Evolutionary conservation across 2,113 vertebrate genomes (phyloP), one percentile per base, ranked within the genome.

Genomic region (Platysteira castanea): DNA sequence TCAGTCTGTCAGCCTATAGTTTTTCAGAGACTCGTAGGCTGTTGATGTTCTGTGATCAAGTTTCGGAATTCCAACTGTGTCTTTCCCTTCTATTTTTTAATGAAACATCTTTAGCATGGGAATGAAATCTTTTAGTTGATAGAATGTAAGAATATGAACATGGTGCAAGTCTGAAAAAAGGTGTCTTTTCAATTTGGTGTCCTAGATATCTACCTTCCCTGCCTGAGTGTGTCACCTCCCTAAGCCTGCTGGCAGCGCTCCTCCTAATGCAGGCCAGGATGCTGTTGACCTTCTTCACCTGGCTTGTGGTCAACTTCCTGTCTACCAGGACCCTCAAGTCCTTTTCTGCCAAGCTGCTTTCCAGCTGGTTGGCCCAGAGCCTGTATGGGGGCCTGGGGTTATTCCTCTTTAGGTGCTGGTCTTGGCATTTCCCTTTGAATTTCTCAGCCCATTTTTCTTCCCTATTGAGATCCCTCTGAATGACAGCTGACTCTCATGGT

Each of bases 341-440:
- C 9, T 65, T 68, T 85, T 26, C 28, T 95, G 41, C 33, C 22
- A 46, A 50, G 41, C 21, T 78, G 16, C 24, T 82, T 73, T 76
- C 37, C 30, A 61, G 19, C 20, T 76, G 47, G 3, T 71, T 6
- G 3, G 16, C 53, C 20, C 27, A 28, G 41, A 17, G 46, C 44
- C 24, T 69, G 3, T 60, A 12, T 0, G 0, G 9, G n/a, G 20
- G 9, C 28, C 10, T 78, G 28, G 13, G 14, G 2, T 78, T 82
- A 22, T 50, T 84, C 17, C 15, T 59, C 6, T 24, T 37, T 44
- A 24, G 11, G 4, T 54, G 22, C 60, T 86, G 33, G 14, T 69
- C 46, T 84, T 82, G 28, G 16, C 44, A 41, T 82, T 86, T 86
- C 37, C 22, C 35, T 46, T 79, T 46, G 47, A 73, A 35, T 19